Evolutionary conservation across 1,140 invertebrate genomes (phyloP), one percentile per base, ranked within the genome.

Genomic region (Magallana angulata): DNA sequence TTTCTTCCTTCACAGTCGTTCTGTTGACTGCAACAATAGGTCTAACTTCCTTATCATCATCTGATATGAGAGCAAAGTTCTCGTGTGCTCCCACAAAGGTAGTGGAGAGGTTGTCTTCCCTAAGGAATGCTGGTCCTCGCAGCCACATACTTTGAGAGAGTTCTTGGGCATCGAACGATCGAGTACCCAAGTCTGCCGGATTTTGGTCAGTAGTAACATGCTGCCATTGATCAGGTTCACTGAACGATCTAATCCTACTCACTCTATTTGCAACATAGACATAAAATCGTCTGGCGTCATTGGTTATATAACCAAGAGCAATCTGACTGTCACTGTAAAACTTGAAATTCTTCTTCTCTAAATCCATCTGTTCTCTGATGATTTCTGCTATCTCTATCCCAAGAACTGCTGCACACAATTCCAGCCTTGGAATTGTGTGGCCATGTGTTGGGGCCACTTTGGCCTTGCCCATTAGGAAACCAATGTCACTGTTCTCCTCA

Each of bases 231-330:
- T 71, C 11, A 5, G 81, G 88, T 56, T 18, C n/a, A 83, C 80
- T 81, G 14, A 81, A 89, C 8, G 58, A 1, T 56, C 86, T 30
- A 8, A 89, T 89, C 16, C 84, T 36, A n/a, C 85, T 57, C 7
- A 89, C 84, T 56, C 89, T n/a, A 68, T 89, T 87, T 12, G 68
- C 57, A 56, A 89, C 86, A 80, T 89, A 89, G 2, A 89, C 84
- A 84, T 85, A 64, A 80, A 89, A 89, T 59, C 86, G 30, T 57
- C 59, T 87, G 12, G 57, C 8, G 18, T 88, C 87, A 30, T 88
- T 88, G 24, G 87, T 62, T 48, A 88, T 81, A 30, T 88, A 87
- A 5, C 85, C 86, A 11, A 89, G 60, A 57, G 59, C 84, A 1
- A 88, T 64, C 14, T 80, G 64, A 58, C 84, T 88, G 68, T 88